Evolutionary conservation across 1,140 invertebrate species (phyloP), one percentile per base, ranked within the genome.

Genomic region (Lepidurus apus): DNA sequence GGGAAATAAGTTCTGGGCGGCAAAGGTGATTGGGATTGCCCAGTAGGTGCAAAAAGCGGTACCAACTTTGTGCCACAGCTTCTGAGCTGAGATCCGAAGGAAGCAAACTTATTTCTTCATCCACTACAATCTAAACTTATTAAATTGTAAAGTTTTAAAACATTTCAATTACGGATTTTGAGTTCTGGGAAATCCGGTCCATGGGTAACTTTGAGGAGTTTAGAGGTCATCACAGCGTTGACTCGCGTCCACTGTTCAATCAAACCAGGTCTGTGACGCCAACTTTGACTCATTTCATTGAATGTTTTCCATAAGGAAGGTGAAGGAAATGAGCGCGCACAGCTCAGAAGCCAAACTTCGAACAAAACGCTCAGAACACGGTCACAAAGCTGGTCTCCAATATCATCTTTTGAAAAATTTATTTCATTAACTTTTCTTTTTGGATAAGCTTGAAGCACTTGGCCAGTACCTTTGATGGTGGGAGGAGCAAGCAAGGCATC

Each of bases 231-330:
- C 0, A 93, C 92, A 34, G 97, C 87, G 85, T 96, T 97, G 13
- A 97, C 93, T 76, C 95, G 89, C 85, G 96, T 95, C 97, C 97
- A 99, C 84, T 98, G 96, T 84, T 95, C 93, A 8, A 98, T 91
- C 1, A 99, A 88, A 73, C 94, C 93, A 74, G 94, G 88, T 79
- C 96, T 91, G 87, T 99, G 97, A 13, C 97, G 88, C 96, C 96
- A 98, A 82, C 92, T 92, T 80, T 93, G 88, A 84, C 95, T 96
- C 81, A 95, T 93, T 86, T 97, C 95, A 82, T 95, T 89, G 79
- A 99, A 88, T 4, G 97, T 98, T 85, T 96, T 95, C 97, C 97
- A 98, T 81, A 98, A 87, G 8, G 95, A 93, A 11, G 97, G 96
- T 7, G 95, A 93, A 13, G 96, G 96, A 86, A 94, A 94, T 85